Percentiles rank a stretch among this genome's conserved stretches.
Conservation (phyloP, 2,113 vertebrate genomes). For the Semicossyphus pulcher region DNA sequence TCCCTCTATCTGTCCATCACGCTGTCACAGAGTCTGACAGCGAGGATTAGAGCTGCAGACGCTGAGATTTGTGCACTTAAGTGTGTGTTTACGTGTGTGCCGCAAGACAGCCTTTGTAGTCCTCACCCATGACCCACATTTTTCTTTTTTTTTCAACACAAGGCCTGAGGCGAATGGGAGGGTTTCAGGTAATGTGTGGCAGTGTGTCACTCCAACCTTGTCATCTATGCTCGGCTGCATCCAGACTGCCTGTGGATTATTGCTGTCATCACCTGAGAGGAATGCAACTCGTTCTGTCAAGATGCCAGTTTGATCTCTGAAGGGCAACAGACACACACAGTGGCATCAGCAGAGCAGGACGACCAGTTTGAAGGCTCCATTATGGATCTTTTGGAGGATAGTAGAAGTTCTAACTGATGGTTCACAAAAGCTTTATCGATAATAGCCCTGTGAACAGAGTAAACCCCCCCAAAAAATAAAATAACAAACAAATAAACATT, state of each 20-base stretch:
- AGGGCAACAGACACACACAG: slow-evolving; percentile 5
- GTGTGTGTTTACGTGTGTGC: background rate
- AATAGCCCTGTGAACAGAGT: too few species aligned
- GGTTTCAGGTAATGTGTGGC: slow-evolving; percentile 63
- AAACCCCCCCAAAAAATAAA: too few species aligned
- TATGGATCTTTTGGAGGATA: slow-evolving; percentile 3
- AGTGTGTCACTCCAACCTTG: slow-evolving; percentile 58
- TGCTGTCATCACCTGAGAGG: slow-evolving; percentile 63
- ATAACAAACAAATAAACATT: too few species aligned
- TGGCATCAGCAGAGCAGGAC: background rate
- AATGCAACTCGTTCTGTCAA: slow-evolving; percentile 58
- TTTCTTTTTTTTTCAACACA: background rate
- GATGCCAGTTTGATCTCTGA: slow-evolving; percentile 51
- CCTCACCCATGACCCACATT: slow-evolving; percentile 62
- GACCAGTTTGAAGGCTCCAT: background rate
- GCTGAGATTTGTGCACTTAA: slow-evolving; percentile 16
- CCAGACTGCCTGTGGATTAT: slow-evolving; percentile 63
- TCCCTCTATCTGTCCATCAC: slow-evolving; percentile 65
- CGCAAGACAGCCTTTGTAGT: slow-evolving; percentile 43
- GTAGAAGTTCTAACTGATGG: background rate
- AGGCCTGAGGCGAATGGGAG: slow-evolving; percentile 45
- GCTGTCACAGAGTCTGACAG: slow-evolving; percentile 63
- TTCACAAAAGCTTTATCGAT: background rate
- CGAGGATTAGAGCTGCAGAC: slow-evolving; percentile 58
- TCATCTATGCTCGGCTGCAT: slow-evolving; percentile 52